Evolutionary conservation across 2,113 vertebrate species (phyloP).

Genomic region (Illadopsis cleaveri): DNA sequence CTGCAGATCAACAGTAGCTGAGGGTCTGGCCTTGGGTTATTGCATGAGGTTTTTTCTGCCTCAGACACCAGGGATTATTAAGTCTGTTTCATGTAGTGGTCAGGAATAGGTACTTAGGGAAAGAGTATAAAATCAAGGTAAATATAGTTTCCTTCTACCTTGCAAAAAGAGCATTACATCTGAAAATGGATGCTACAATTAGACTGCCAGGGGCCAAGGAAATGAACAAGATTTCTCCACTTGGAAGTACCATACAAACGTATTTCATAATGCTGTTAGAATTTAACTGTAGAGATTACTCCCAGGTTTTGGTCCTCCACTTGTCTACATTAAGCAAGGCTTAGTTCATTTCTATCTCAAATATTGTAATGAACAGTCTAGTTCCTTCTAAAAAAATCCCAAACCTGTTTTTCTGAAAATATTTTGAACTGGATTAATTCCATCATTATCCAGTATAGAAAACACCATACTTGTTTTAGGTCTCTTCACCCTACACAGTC

Average conservation of each 20-base stretch:
- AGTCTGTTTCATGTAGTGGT: background rate
- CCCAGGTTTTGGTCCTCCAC: background rate
- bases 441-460: background rate
- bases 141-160: background rate
- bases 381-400: background rate
- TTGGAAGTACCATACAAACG: background rate
- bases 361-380: background rate
- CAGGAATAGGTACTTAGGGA: background rate
- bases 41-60: fast-evolving
- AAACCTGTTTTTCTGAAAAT: background rate
- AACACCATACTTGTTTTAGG: background rate
- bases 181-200: background rate
- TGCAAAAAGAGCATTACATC: background rate
- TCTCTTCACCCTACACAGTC: background rate
- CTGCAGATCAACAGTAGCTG: background rate
- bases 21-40: background rate
- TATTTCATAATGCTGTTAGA: background rate
- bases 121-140: background rate
- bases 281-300: background rate
- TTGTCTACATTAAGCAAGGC: background rate
- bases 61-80: background rate
- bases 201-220: background rate
- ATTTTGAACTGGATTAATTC: background rate
- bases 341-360: background rate
- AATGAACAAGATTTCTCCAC: background rate